These are phyloP conservation scores for Atractosteus spatula DNA, from an alignment of 2,113 vertebrate genomes.

Conservation along the genomic window DNA sequence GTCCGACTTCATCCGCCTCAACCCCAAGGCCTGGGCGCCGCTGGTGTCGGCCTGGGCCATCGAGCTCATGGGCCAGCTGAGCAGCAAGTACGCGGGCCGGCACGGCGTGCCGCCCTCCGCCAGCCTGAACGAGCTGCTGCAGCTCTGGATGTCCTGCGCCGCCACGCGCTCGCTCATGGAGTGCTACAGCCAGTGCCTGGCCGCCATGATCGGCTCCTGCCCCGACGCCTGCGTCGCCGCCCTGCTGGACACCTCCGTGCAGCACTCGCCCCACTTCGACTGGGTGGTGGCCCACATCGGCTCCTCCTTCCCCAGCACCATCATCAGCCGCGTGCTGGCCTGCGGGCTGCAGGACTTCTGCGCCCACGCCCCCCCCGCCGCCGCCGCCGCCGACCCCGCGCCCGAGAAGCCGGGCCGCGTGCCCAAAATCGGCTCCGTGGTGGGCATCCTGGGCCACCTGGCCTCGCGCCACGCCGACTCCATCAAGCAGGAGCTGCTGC, in stretches of 20 bases:
- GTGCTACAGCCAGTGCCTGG: conserved; percentile 88
- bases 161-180: conserved; percentile 89
- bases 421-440: conserved; percentile 89
- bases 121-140: conserved; percentile 86
- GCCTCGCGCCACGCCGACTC: conserved; percentile 82
- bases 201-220: conserved; percentile 82
- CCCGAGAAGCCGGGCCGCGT: conserved; percentile 74
- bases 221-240: conserved; percentile 92
- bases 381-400: conserved; percentile 28
- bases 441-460: conserved; percentile 87
- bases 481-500: conserved; percentile 85
- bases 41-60: conserved; percentile 87
- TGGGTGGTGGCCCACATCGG: conserved; percentile 97
- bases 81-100: conserved; percentile 82
- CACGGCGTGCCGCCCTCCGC: conserved; percentile 79
- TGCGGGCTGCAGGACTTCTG: conserved; percentile 93
- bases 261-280: conserved; percentile 92
- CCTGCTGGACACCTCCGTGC: conserved; percentile 85
- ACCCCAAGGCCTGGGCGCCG: conserved; percentile 87
- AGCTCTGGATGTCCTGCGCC: conserved; percentile 90
- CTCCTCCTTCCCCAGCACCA: conserved; percentile 88
- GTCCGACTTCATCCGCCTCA: conserved; percentile 77
- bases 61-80: conserved; percentile 90
- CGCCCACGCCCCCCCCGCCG: conserved; percentile 50
- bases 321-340: conserved; percentile 87